phyloP scores from a whole-genome alignment of 2,888 invertebrate species.

The Rhagonycha fulva region DNA sequence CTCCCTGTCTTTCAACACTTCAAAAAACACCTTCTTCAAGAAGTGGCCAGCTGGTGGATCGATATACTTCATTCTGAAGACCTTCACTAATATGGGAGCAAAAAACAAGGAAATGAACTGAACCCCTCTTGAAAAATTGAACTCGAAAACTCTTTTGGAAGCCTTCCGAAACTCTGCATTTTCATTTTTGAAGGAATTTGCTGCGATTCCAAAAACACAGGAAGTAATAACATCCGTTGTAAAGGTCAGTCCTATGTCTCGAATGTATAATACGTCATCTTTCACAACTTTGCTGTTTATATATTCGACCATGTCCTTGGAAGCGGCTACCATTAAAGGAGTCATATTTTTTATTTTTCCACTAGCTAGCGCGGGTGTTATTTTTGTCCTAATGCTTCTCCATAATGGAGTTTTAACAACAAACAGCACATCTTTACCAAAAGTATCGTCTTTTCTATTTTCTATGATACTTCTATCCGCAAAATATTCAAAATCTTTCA shows the following conservation, averaged over 20 bases:
- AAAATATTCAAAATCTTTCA: conserved; percentile 56
- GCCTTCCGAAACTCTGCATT: conserved; percentile 49
- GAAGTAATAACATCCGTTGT: conserved; percentile 56
- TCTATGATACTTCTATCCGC: conserved; percentile 53
- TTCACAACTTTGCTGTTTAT: conserved; percentile 52
- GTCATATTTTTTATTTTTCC: conserved; percentile 59
- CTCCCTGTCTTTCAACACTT: conserved; percentile 40
- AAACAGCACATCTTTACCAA: conserved; percentile 52
- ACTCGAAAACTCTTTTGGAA: conserved; percentile 47
- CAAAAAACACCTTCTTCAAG: conserved; percentile 42
- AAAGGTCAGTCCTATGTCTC: conserved; percentile 49
- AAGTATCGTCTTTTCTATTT: conserved; percentile 50
- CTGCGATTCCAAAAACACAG: conserved; percentile 55
- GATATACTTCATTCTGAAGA: conserved; percentile 40
- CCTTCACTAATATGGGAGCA: conserved; percentile 35
- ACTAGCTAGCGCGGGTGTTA: conserved; percentile 58
- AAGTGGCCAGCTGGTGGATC: conserved; percentile 38
- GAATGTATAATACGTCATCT: conserved; percentile 38
- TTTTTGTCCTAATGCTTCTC: conserved; percentile 56
- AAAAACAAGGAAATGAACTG: conserved; percentile 40
- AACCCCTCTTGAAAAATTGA: conserved; percentile 38
- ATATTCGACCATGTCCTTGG: conserved; percentile 37
- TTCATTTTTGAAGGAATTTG: conserved; percentile 49
- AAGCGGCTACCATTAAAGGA: conserved; percentile 52
- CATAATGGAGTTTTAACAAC: conserved; percentile 56